Evolutionary conservation across 2,888 invertebrate species (phyloP), one percentile per base, ranked within the genome.

Genomic region (Amphipoea lucens): DNA sequence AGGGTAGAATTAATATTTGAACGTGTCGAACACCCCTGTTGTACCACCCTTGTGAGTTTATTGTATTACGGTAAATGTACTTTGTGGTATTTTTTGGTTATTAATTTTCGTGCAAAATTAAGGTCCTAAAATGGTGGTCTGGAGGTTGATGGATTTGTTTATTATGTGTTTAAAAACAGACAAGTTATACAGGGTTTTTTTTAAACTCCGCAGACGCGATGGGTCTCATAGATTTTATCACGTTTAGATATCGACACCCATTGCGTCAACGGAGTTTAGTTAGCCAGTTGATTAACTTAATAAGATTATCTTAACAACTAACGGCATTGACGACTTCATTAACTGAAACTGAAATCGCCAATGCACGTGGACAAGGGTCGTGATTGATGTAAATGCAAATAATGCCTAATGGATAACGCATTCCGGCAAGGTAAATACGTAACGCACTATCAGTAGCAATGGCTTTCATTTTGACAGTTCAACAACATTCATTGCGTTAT

Each of bases 1-100:
- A 94, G 95, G 95, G 95, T 94, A 91, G 94, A 91, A 95, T 96
- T 96, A 96, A 96, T 96, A 96, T 95, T 96, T 95, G 91, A 95
- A 93, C 93, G 92, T 90, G 91, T 89, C 90, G 81, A 78, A 74
- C 88, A 85, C 89, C 89, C 90, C 85, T 83, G 77, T 65, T 80
- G 51, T 69, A 77, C 79, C 83, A 69, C 86, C 88, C 82, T 66
- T 57, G 85, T 89, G 81, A 88, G 85, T 90, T 89, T 89, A 90
- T 90, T 89, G 88, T 89, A 85, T 83, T 71, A 77, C 42, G 79
- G 45, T 67, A 42, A 68, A 79, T 67, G 60, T 72, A 63, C 68
- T 78, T 77, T 76, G 78, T 29, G 72, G 78, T 77, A 76, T 71
- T 78, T 74, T 83, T 73, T 72, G 48, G 67, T 75, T 60, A 74